These are phyloP conservation scores for Catocala sponsa DNA, from an alignment of 2,888 invertebrate genomes.

Conservation along the genomic window DNA sequence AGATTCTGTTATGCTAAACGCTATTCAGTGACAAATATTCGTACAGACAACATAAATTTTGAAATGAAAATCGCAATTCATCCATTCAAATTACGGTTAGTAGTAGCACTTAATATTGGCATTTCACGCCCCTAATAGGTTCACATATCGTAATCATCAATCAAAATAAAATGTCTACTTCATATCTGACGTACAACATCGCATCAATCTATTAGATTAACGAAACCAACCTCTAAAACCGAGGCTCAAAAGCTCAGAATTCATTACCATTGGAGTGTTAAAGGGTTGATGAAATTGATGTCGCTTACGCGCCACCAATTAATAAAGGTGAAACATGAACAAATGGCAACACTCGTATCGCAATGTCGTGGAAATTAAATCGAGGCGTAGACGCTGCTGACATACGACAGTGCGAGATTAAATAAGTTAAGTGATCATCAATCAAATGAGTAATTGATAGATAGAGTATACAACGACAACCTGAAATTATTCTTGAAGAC, in stretches of 20 bases:
- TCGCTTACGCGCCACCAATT: conserved; percentile 25
- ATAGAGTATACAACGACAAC: too few species aligned
- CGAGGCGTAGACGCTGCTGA: not conserved
- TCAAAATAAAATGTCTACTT: conserved; percentile 28
- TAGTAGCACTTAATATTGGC: conserved; percentile 10
- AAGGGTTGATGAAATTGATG: conserved; percentile 39
- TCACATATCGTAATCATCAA: conserved; percentile 11
- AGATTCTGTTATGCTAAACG: too few species aligned
- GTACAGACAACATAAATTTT: too few species aligned
- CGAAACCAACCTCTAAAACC: conserved; percentile 28
- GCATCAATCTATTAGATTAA: conserved; percentile 33
- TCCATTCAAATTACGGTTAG: conserved; percentile 5
- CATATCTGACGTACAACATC: conserved; percentile 25
- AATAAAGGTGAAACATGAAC: conserved; percentile 31
- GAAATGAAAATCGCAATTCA: conserved; percentile 1
- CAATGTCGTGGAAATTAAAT: conserved; percentile 14
- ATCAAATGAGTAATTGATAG: too few species aligned
- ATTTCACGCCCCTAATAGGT: conserved; percentile 9
- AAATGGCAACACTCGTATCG: conserved; percentile 14
- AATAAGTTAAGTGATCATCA: too few species aligned
- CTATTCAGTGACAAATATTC: too few species aligned
- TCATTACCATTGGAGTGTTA: conserved; percentile 29
- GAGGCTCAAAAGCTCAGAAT: conserved; percentile 26
- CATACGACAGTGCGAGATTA: not conserved
- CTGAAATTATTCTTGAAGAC: too few species aligned